Evolutionary conservation across 1,140 invertebrate species (phyloP), one percentile per base, ranked within the genome.

Genomic region (Drosophila eugracilis): DNA sequence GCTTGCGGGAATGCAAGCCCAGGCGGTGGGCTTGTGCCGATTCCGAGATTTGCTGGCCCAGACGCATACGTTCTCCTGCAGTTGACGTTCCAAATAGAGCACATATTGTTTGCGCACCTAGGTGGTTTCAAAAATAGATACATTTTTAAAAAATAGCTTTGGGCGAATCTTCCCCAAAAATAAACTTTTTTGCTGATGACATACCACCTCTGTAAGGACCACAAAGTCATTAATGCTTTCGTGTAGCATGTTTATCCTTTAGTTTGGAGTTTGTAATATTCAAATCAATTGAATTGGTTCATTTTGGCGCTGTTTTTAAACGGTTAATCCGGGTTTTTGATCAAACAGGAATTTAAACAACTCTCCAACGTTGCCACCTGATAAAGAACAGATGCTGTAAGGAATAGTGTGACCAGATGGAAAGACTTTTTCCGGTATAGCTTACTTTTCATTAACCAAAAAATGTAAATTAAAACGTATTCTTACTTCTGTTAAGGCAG

Each of bases 81-180:
- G n/a, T 45, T 90, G 80, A 0, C 89, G 81, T 32, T 91, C 74
- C 36, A 91, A 62, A 42, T 90, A 91, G 10, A 59, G 50, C 1
- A 83, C 49, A 60, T 91, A 91, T 22, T 91, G 86, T 9, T 73
- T 59, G 12, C 88, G 90, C 7, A 91, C 90, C 90, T 91, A 30
- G 1, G 14, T 7, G 9, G 34, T 15, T 14, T 7, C 5, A 14
- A 1, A 17, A 17, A 39, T 52, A 19, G 57, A 59, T 12, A 32
- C 10, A 32, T 4, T 9, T 32, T 32, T 1, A 44, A 59, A 53
- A n/a, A 0, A 28, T 0, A 7, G 21, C 9, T 21, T 14, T 1
- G 1, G 0, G 9, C 2, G 14, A 21, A 30, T 9, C 6, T 9
- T 17, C 19, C 1, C 3, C 14, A 34, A 15, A 0, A 1, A 7